Conservation (phyloP, 1,140 invertebrate species). For the Trichoplusia ni region DNA sequence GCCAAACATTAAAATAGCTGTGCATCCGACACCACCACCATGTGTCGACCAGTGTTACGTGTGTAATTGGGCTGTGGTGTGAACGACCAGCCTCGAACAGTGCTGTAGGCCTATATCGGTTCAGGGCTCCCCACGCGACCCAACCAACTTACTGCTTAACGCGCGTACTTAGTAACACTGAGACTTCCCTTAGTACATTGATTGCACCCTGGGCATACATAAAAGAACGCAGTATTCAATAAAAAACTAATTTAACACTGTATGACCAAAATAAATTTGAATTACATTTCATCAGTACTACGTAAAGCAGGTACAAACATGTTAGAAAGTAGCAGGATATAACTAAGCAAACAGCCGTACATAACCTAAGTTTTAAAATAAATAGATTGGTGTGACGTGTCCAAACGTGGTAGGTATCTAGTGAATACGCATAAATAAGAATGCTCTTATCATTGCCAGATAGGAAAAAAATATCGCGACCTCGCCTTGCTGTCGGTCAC, state of each 20-base stretch:
- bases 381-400: too few species aligned
- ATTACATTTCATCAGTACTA: too few species aligned
- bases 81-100: conserved; percentile 27
- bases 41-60: conserved; percentile 11
- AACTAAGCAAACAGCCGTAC: too few species aligned
- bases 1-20: conserved; percentile 38
- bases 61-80: conserved; percentile 20
- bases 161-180: background rate
- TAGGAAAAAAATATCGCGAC: background rate
- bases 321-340: too few species aligned
- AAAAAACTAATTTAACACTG: too few species aligned
- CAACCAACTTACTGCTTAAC: background rate
- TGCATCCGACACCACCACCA: conserved; percentile 38
- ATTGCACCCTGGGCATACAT: too few species aligned
- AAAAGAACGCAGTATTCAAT: too few species aligned
- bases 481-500: conserved; percentile 2
- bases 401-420: background rate
- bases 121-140: conserved; percentile 14
- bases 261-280: too few species aligned
- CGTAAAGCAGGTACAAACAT: too few species aligned
- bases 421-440: background rate
- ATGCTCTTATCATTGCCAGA: background rate
- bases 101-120: conserved; percentile 25
- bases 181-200: too few species aligned
- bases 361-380: too few species aligned